Percentiles rank a stretch among this genome's conserved stretches.
Evolutionary conservation across 2,888 invertebrate genomes (phyloP).

Genomic region (Operophtera brumata): DNA sequence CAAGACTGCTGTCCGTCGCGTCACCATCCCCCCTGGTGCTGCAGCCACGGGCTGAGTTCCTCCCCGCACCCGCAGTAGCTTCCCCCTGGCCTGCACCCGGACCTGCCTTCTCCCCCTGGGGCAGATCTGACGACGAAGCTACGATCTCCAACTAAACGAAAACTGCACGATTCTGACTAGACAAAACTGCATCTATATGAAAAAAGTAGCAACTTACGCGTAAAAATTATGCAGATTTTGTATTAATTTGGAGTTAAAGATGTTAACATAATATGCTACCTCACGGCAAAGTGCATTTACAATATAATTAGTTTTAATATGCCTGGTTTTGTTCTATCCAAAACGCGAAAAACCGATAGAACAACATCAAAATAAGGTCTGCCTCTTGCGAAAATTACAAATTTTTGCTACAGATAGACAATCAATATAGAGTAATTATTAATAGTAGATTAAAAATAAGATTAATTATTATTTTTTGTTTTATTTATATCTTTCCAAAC

Average conservation of each 20-base stretch:
- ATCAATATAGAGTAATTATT: not conserved
- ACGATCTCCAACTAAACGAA: slow-evolving; percentile 59
- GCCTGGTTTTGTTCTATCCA: slow-evolving; percentile 17
- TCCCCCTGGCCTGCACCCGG: slow-evolving; percentile 69
- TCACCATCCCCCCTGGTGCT: slow-evolving; percentile 72
- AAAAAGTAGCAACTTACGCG: not conserved
- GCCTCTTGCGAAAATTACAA: slow-evolving; percentile 13
- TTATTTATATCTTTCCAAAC: too few species aligned
- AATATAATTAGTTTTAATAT: slow-evolving; percentile 2
- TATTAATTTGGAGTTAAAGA: not conserved
- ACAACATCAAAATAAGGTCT: slow-evolving; percentile 20
- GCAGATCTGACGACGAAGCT: slow-evolving; percentile 68
- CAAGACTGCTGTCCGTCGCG: slow-evolving; percentile 60
- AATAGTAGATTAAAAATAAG: not conserved
- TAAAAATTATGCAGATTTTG: not conserved
- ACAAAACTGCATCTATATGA: too few species aligned
- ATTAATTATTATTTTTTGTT: too few species aligned
- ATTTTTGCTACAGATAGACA: slow-evolving; percentile 19
- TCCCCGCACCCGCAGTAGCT: slow-evolving; percentile 64
- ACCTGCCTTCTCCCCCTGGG: slow-evolving; percentile 71
- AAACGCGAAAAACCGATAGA: not conserved
- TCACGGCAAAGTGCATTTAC: slow-evolving; percentile 12
- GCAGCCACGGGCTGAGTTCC: slow-evolving; percentile 66
- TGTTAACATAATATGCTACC: slow-evolving; percentile 4
- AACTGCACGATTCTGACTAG: not conserved